Evolutionary conservation across 2,113 vertebrate genomes (phyloP).

Genomic region (Malaclemys terrapin): DNA sequence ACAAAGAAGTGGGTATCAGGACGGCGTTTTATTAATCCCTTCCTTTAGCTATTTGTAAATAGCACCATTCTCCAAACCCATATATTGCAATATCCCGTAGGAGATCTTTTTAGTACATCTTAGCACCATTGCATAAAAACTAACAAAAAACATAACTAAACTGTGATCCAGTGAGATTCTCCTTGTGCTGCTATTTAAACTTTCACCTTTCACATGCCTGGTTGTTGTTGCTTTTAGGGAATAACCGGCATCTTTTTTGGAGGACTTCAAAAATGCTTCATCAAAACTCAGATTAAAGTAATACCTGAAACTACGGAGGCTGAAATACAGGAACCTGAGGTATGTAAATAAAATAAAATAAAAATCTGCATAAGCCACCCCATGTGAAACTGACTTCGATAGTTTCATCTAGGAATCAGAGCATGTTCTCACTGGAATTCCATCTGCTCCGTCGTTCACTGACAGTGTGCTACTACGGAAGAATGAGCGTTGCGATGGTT

Average conservation of each 20-base stretch:
- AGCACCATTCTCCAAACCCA: slow-evolving; percentile 42
- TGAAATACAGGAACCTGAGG: slow-evolving; percentile 82
- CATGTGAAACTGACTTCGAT: background rate
- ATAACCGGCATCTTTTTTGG: slow-evolving; percentile 86
- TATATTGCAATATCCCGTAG: slow-evolving; percentile 47
- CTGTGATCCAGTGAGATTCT: background rate
- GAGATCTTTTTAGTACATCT: slow-evolving; percentile 44
- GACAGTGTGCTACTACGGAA: slow-evolving; percentile 1
- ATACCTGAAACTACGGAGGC: slow-evolving; percentile 79
- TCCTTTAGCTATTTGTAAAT: slow-evolving; percentile 55
- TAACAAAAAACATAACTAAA: background rate
- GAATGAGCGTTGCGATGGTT: slow-evolving; percentile 42
- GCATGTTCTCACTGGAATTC: accelerated
- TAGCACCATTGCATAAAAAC: background rate
- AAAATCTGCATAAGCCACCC: background rate
- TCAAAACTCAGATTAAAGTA: slow-evolving; percentile 85
- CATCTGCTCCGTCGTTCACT: background rate
- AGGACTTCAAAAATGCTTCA: slow-evolving; percentile 87
- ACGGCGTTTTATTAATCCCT: slow-evolving; percentile 38
- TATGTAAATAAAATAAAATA: slow-evolving; percentile 53
- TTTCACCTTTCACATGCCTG: background rate
- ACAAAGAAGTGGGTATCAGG: slow-evolving; percentile 24
- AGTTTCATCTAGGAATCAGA: background rate
- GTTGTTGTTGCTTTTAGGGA: slow-evolving; percentile 71
- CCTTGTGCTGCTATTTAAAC: background rate